Evolutionary conservation across 2,113 vertebrate species (phyloP).

Genomic region (Diadophis punctatus): DNA sequence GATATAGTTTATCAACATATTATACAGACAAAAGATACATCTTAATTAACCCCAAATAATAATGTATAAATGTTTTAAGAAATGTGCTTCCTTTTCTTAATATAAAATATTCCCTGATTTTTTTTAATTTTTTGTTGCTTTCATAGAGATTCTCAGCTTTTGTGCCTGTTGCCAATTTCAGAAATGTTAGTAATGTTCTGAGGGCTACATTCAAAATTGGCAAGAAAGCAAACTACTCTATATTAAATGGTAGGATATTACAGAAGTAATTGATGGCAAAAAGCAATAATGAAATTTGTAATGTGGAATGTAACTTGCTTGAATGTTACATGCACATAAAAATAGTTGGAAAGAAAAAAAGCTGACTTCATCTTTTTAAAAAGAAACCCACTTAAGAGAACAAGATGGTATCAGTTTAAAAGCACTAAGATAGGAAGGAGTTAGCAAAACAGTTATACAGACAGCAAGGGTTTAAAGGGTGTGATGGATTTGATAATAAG

Average conservation of each 20-base stretch:
- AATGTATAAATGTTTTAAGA: background rate
- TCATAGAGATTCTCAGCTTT: slow-evolving; percentile 13
- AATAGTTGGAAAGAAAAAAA: slow-evolving; percentile 37
- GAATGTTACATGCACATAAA: slow-evolving; percentile 44
- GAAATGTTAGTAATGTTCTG: slow-evolving; percentile 14
- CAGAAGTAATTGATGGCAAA: slow-evolving; percentile 40
- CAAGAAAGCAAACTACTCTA: background rate
- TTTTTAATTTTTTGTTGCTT: background rate
- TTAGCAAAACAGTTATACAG: slow-evolving; percentile 47
- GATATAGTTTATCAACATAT: slow-evolving; percentile 1
- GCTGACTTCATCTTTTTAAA: slow-evolving; percentile 47
- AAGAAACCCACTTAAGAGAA: slow-evolving; percentile 52
- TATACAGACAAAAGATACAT: background rate
- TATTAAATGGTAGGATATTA: slow-evolving; percentile 39
- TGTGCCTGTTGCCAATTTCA: background rate
- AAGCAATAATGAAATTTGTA: slow-evolving; percentile 55
- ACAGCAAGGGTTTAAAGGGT: slow-evolving; percentile 8
- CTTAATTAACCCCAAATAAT: background rate
- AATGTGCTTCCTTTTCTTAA: background rate
- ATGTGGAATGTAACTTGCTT: slow-evolving; percentile 38
- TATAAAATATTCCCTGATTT: background rate
- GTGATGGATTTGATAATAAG: background rate
- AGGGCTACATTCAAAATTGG: slow-evolving; percentile 17
- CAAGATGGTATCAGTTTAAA: slow-evolving; percentile 50
- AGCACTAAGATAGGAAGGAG: slow-evolving; percentile 38